These are phyloP conservation scores for Pipra filicauda DNA, from an alignment of 2,113 vertebrate genomes.

Conservation along the genomic window DNA sequence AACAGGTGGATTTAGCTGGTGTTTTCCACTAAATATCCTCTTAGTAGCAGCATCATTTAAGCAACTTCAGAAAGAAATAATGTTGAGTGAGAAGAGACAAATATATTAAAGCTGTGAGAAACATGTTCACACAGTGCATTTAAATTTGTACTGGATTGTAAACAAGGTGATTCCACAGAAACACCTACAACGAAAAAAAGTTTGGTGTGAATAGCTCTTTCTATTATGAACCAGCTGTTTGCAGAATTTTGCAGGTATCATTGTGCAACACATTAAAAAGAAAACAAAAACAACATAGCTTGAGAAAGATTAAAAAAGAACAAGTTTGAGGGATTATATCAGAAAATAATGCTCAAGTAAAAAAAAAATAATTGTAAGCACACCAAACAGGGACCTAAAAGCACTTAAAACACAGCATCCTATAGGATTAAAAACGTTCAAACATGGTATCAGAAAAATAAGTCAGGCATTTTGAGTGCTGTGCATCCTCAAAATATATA, in stretches of 20 bases:
- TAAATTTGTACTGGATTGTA: neutral
- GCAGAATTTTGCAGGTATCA: neutral
- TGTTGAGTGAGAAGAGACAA: neutral
- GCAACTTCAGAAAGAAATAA: neutral
- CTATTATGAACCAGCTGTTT: neutral
- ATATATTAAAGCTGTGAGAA: conserved; percentile 1
- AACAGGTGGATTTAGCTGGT: neutral
- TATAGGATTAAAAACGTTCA: neutral
- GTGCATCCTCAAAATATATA: neutral
- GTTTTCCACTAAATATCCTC: neutral
- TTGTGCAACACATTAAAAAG: neutral
- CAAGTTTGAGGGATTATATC: neutral
- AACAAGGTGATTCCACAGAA: neutral
- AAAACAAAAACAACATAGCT: neutral
- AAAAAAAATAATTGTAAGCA: neutral
- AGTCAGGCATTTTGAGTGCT: neutral
- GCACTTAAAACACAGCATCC: neutral
- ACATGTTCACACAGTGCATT: neutral
- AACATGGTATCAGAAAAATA: neutral
- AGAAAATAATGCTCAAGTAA: neutral
- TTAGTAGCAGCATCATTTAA: neutral
- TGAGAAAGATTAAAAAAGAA: neutral
- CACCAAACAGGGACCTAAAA: neutral
- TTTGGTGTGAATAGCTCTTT: neutral
- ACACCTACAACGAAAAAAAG: neutral